These are phyloP conservation scores for Andricus grossulariae DNA, from an alignment of 1,140 invertebrate species.

Conservation along the genomic window DNA sequence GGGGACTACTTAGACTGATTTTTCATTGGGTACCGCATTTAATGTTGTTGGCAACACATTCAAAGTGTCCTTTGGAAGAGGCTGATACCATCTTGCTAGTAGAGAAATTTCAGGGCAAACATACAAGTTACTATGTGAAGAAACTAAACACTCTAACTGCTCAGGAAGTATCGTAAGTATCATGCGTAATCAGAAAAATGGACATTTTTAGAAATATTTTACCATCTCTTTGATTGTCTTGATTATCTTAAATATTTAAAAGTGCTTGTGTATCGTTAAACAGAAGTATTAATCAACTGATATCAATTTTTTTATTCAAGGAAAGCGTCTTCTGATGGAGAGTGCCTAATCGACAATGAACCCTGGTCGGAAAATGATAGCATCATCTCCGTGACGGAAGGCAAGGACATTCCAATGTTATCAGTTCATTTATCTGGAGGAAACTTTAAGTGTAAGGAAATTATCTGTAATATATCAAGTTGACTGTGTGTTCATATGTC, in stretches of 20 bases:
- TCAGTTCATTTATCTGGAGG: constrained; percentile 73
- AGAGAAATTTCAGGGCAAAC: constrained; percentile 77
- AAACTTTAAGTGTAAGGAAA: constrained; percentile 72
- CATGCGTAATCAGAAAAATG: not conserved
- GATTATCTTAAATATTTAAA: not conserved
- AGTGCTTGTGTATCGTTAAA: not conserved
- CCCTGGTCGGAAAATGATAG: constrained; percentile 61
- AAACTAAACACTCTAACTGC: constrained; percentile 68
- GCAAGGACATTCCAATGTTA: constrained; percentile 58
- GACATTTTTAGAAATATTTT: not conserved
- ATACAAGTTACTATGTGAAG: constrained; percentile 77
- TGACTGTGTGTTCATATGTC: too few relatives aligned
- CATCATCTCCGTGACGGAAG: constrained; percentile 59
- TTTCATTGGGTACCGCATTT: constrained; percentile 83
- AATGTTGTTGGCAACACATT: constrained; percentile 80
- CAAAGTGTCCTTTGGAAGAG: constrained; percentile 75
- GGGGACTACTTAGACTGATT: constrained; percentile 80
- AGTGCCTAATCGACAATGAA: constrained; percentile 63
- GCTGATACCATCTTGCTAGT: constrained; percentile 80
- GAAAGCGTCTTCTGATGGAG: constrained; percentile 56
- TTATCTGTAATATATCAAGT: not conserved
- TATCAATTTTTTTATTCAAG: constrained; percentile 44
- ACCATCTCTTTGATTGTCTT: not conserved
- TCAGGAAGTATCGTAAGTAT: constrained; percentile 70
- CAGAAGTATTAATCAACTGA: constrained; percentile 14